Conservation (phyloP, 2,113 vertebrate genomes). For the Meriones unguiculatus region DNA sequence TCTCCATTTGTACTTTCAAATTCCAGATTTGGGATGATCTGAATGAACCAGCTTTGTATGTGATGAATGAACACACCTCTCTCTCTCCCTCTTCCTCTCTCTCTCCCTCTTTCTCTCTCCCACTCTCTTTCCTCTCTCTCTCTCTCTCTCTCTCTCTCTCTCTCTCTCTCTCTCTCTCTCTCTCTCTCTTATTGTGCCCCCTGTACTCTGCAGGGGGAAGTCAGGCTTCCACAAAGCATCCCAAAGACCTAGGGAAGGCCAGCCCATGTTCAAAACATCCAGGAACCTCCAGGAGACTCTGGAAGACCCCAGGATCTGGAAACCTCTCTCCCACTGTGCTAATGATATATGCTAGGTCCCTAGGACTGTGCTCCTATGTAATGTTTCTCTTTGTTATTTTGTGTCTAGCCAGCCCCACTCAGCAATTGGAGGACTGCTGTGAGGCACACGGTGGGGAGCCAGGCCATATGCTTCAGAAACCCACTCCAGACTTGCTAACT, state of each 20-base stretch:
- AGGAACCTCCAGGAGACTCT: neutral
- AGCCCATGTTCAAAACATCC: neutral
- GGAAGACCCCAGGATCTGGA: neutral
- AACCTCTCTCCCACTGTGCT: neutral
- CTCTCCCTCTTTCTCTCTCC: neutral
- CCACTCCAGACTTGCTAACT: neutral
- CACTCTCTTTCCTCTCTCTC: neutral
- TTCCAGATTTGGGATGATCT: neutral
- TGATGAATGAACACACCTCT: neutral
- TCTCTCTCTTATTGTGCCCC: neutral
- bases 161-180: neutral
- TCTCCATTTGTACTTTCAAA: neutral
- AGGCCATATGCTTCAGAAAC: neutral
- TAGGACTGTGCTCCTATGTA: rapidly evolving
- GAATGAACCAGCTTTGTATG: neutral
- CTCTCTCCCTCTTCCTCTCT: neutral
- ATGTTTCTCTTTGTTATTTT: neutral
- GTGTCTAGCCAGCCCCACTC: neutral
- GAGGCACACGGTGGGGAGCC: neutral
- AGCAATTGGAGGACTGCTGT: neutral
- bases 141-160: neutral
- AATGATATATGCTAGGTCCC: neutral
- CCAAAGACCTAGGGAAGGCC: neutral
- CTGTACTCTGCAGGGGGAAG: neutral
- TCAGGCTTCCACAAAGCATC: too few species aligned